phyloP scores from a whole-genome alignment of 2,888 invertebrate species.

The Amorpha juglandis region DNA sequence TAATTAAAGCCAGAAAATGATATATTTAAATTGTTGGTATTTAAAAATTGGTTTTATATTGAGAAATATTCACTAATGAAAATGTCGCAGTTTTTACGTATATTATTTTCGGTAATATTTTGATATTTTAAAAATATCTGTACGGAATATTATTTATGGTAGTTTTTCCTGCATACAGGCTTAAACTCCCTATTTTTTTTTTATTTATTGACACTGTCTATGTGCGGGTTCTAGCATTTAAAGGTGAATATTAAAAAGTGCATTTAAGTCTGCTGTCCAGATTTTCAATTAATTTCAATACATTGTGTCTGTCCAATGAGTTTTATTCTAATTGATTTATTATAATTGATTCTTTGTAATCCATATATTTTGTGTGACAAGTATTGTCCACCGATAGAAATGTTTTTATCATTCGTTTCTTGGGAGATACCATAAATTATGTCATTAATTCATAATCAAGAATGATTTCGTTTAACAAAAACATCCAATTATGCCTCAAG shows the following conservation, averaged over 20 bases:
- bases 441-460: background rate
- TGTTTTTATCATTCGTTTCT: background rate
- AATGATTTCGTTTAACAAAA: too few species aligned
- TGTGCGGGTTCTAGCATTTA: background rate
- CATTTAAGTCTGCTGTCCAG: background rate
- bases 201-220: too few species aligned
- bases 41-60: too few species aligned
- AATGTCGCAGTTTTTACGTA: background rate
- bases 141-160: too few species aligned
- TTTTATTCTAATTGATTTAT: background rate
- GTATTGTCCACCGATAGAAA: background rate
- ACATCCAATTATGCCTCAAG: too few species aligned
- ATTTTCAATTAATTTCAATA: background rate
- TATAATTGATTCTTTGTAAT: background rate
- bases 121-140: too few species aligned
- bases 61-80: too few species aligned
- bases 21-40: too few species aligned
- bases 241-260: conserved; percentile 8
- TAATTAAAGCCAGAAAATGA: too few species aligned
- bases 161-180: too few species aligned
- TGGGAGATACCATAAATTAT: background rate
- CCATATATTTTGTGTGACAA: background rate
- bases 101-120: too few species aligned
- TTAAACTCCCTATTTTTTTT: too few species aligned
- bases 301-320: conserved; percentile 11